phyloP scores from a whole-genome alignment of 1,140 invertebrate species.

The Apis florea region DNA sequence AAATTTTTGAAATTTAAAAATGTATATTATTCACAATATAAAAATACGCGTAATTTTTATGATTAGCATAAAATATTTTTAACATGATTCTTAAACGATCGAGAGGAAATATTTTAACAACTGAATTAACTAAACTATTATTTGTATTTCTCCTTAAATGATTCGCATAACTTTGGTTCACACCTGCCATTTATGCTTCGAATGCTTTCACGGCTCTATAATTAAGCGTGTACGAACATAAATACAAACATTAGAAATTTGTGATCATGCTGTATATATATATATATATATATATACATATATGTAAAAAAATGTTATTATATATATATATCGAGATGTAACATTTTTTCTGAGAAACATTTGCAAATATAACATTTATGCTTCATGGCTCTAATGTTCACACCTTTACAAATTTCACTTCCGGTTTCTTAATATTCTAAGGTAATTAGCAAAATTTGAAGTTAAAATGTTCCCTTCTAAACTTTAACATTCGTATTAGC shows the following conservation, averaged over 20 bases:
- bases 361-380: slow-evolving; percentile 25
- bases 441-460: slow-evolving; percentile 9
- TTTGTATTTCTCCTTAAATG: background rate
- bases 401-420: slow-evolving; percentile 21
- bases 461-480: background rate
- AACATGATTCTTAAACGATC: no score
- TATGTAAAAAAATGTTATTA: no score
- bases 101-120: background rate
- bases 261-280: background rate
- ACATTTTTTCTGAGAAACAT: slow-evolving; percentile 22
- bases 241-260: slow-evolving; percentile 15
- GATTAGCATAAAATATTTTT: background rate
- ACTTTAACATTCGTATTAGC: background rate
- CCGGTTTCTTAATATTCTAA: slow-evolving; percentile 16
- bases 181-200: no score
- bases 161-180: background rate
- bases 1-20: background rate
- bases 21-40: background rate
- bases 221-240: slow-evolving; percentile 11
- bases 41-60: background rate
- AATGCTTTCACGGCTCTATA: background rate
- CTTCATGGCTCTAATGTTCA: slow-evolving; percentile 18
- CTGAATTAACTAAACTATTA: background rate
- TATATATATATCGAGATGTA: slow-evolving; percentile 9
- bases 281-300: no score